Evolutionary conservation across 1,140 invertebrate species (phyloP).

Genomic region (Brachionus calyciflorus): DNA sequence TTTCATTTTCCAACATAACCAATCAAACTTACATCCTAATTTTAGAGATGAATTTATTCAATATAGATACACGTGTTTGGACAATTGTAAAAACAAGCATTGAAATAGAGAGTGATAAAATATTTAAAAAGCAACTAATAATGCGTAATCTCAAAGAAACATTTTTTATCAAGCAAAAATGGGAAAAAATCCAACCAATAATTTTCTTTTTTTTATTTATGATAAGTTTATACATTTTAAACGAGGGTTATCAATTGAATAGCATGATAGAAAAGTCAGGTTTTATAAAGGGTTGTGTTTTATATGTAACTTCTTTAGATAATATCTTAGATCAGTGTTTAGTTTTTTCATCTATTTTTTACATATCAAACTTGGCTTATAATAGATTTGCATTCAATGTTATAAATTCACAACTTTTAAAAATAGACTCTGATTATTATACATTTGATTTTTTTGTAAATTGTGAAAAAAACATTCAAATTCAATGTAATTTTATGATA

Average conservation of each 20-base stretch:
- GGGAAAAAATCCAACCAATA: not conserved
- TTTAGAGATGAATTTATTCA: not conserved
- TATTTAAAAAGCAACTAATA: not conserved
- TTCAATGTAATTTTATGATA: constrained; percentile 31
- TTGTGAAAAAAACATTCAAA: constrained; percentile 9
- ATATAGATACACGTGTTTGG: constrained; percentile 4
- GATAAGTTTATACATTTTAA: constrained; percentile 6
- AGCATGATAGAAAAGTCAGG: not conserved
- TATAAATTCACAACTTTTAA: not conserved
- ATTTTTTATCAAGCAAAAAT: not conserved
- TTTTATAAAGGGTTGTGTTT: not conserved
- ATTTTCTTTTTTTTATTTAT: not conserved
- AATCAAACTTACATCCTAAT: not conserved
- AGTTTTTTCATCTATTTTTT: not conserved
- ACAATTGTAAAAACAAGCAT: not conserved
- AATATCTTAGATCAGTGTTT: constrained; percentile 8
- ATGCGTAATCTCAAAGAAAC: not conserved
- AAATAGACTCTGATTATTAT: constrained; percentile 9
- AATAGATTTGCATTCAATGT: not conserved
- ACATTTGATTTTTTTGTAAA: constrained; percentile 13
- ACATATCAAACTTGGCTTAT: not conserved
- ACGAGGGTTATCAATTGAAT: constrained; percentile 1
- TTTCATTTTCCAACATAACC: not conserved
- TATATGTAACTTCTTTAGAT: not conserved
- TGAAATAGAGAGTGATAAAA: not conserved